These are phyloP conservation scores for Laupala kohalensis DNA, from an alignment of 1,140 invertebrate genomes.

Conservation along the genomic window DNA sequence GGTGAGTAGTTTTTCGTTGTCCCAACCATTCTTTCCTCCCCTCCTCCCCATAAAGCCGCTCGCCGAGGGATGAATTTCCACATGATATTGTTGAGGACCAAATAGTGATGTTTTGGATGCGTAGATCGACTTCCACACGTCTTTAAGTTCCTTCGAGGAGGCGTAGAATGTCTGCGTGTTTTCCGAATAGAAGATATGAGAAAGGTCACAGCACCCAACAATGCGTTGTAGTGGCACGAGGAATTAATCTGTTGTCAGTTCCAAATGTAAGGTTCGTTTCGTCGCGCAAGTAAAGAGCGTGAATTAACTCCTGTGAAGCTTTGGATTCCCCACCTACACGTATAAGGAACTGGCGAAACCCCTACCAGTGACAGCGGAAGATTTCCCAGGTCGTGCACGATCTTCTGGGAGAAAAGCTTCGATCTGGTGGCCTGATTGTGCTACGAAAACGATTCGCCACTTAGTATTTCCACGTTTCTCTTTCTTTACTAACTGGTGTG, in stretches of 20 bases:
- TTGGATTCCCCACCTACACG: not conserved
- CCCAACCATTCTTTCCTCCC: no score
- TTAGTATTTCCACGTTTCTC: not conserved
- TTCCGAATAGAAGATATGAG: no score
- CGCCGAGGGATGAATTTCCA: no score
- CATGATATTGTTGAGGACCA: no score
- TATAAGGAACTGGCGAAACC: not conserved
- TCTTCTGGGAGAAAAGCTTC: not conserved
- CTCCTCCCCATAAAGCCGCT: no score
- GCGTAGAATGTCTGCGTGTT: no score
- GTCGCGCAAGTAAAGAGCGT: slow-evolving; percentile 16
- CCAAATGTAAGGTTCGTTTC: slow-evolving; percentile 22
- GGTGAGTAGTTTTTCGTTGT: no score
- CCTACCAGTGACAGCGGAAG: not conserved
- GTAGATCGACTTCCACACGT: no score
- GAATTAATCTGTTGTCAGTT: slow-evolving; percentile 19
- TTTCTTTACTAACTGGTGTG: not conserved
- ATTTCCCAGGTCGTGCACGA: not conserved
- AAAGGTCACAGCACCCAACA: no score
- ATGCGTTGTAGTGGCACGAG: slow-evolving; percentile 20
- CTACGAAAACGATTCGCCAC: not conserved
- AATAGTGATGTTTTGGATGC: no score
- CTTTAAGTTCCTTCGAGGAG: no score
- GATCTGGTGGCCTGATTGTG: not conserved
- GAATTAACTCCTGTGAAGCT: not conserved